These are phyloP conservation scores for Leptoclinus maculatus DNA, from an alignment of 2,797 vertebrate genomes.

Conservation along the genomic window DNA sequence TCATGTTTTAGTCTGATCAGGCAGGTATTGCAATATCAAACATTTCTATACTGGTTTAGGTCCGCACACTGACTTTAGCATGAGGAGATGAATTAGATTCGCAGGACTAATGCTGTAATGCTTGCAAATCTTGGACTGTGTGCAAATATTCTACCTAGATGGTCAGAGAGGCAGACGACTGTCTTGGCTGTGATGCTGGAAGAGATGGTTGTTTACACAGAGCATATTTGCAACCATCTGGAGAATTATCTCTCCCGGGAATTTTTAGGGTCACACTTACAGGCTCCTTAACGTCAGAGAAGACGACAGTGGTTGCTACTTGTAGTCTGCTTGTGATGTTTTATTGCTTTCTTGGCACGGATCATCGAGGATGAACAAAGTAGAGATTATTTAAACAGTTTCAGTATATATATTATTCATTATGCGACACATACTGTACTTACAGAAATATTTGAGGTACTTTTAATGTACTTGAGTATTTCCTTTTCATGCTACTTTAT, in stretches of 20 bases:
- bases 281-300: slow-evolving; percentile 29
- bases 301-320: slow-evolving; percentile 22
- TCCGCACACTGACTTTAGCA: slow-evolving; percentile 15
- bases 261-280: slow-evolving; percentile 47
- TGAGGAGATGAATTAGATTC: slow-evolving; percentile 22
- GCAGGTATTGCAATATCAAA: neutral
- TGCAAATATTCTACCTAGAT: slow-evolving; percentile 83
- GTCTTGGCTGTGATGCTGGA: slow-evolving; percentile 51
- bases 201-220: slow-evolving; percentile 76
- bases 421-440: neutral
- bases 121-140: slow-evolving; percentile 73
- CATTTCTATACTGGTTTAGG: neutral
- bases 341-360: slow-evolving; percentile 24
- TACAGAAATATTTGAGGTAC: neutral
- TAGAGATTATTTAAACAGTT: neutral
- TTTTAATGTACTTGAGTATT: neutral
- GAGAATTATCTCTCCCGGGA: slow-evolving; percentile 65
- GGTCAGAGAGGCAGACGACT: slow-evolving; percentile 68
- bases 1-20: neutral
- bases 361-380: neutral
- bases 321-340: slow-evolving; percentile 11
- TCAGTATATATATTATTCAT: neutral
- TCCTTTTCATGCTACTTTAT: neutral
- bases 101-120: slow-evolving; percentile 20
- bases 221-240: slow-evolving; percentile 78